A percentile compares a stretch with the other conserved stretches of the same genome.
These are phyloP conservation scores for Calypte anna DNA, from an alignment of 2,113 vertebrate genomes.

Conservation along the genomic window DNA sequence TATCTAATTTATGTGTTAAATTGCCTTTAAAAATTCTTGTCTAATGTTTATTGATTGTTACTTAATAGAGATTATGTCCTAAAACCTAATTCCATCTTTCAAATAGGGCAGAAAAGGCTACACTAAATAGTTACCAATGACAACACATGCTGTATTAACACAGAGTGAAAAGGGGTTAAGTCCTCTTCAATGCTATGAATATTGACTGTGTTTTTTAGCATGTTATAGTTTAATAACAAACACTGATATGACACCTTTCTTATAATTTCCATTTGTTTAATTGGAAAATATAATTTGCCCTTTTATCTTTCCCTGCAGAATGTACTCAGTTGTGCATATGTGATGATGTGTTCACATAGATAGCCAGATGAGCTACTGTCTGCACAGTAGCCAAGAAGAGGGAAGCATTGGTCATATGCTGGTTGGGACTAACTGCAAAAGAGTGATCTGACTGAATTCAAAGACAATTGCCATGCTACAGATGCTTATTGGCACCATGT, in stretches of 20 bases:
- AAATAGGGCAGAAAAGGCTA: background rate
- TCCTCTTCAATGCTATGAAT: background rate
- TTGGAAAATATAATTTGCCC: background rate
- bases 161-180: background rate
- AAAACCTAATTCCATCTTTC: background rate
- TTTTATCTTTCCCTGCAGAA: background rate
- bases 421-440: background rate
- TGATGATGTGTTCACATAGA: background rate
- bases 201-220: background rate
- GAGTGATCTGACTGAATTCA: background rate
- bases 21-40: background rate
- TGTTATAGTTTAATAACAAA: background rate
- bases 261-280: background rate
- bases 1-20: background rate
- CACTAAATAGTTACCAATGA: background rate
- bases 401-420: background rate
- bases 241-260: background rate
- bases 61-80: background rate
- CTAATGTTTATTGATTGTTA: background rate
- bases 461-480: background rate
- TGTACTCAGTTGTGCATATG: background rate
- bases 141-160: background rate
- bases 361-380: background rate
- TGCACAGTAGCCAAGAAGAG: background rate
- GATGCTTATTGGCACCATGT: background rate